These are phyloP conservation scores for Clarias batrachus DNA, from an alignment of 2,113 vertebrate species.

Conservation along the genomic window DNA sequence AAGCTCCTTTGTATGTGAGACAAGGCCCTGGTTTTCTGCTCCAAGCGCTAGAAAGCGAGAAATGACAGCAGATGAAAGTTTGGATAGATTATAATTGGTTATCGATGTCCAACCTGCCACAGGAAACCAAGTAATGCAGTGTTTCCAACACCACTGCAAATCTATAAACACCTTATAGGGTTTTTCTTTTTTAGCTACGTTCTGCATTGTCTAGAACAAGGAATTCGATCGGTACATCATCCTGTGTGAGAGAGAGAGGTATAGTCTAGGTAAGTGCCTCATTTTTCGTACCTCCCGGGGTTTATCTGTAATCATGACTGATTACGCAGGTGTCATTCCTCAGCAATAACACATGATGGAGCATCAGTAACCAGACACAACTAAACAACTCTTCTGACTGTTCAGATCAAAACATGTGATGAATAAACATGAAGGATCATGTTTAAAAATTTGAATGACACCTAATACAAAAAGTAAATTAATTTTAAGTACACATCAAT, in stretches of 20 bases:
- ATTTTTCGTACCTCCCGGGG: slow-evolving; percentile 19
- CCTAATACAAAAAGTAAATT: background rate
- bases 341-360: slow-evolving; percentile 30
- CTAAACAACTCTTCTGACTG: background rate
- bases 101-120: slow-evolving; percentile 30
- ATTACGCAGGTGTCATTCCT: slow-evolving; percentile 28
- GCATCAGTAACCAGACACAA: slow-evolving; percentile 19
- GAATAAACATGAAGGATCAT: background rate
- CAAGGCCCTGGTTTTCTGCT: background rate
- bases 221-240: slow-evolving; percentile 14
- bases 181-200: background rate
- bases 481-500: background rate
- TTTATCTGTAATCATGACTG: slow-evolving; percentile 43
- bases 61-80: slow-evolving; percentile 10
- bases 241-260: background rate
- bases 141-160: background rate
- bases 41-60: background rate
- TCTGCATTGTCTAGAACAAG: slow-evolving; percentile 20
- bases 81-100: slow-evolving; percentile 31
- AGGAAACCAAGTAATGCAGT: background rate
- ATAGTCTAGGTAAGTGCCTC: slow-evolving; percentile 1
- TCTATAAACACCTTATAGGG: slow-evolving; percentile 26
- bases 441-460: background rate
- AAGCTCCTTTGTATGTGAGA: background rate
- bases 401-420: slow-evolving; percentile 7